A percentile compares a stretch with the other conserved stretches of the same genome.
phyloP scores from a whole-genome alignment of 2,888 invertebrate genomes.

The Eupithecia subumbrata region DNA sequence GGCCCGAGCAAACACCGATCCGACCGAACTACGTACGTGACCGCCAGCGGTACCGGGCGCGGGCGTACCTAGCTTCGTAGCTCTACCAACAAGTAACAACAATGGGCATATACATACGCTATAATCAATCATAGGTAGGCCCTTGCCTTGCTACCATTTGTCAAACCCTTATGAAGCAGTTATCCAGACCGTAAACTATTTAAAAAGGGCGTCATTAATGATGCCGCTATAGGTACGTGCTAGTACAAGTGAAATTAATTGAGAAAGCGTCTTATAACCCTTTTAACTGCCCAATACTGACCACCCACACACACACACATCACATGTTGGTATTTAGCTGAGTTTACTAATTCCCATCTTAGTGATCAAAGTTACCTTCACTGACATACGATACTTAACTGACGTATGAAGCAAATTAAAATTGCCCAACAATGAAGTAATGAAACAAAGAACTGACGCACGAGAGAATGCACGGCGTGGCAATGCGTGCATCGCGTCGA shows the following conservation, averaged over 20 bases:
- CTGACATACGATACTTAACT: not conserved
- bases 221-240: not conserved
- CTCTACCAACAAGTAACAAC: not conserved
- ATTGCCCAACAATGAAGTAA: too few species aligned
- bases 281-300: not conserved
- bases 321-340: not conserved
- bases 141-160: not conserved
- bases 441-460: not conserved
- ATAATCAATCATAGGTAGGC: not conserved
- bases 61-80: not conserved
- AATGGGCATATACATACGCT: not conserved
- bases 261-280: not conserved
- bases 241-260: not conserved
- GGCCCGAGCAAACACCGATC: slow-evolving; percentile 36
- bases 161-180: not conserved
- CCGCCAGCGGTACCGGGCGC: not conserved
- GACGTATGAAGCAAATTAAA: too few species aligned
- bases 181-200: not conserved
- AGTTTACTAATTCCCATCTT: not conserved
- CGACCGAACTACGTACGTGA: slow-evolving; percentile 10
- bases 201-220: not conserved
- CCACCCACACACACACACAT: too few species aligned
- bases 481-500: not conserved
- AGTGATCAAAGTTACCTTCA: not conserved
- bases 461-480: not conserved